Base-by-base conservation (phyloP, 1,140 invertebrate species). In the Polyergus mexicanus region DNA sequence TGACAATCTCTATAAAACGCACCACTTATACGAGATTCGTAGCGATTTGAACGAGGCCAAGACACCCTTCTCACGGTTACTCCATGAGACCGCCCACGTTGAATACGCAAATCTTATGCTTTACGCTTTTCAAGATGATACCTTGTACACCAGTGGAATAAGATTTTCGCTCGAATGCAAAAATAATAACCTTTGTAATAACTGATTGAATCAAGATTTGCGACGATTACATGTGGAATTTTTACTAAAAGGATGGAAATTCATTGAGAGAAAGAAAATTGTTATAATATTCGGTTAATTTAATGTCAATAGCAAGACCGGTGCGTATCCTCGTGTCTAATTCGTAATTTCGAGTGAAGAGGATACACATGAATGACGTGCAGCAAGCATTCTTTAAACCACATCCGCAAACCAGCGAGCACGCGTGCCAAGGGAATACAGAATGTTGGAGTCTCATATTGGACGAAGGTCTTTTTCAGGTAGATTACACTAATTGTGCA, bases 381-480 rank as follows among this genome's bases (percentile, higher is more conserved):
- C 93, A 94, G 91, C 93, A 94, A 76, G 65, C 88, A 16, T 13
- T 92, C 25, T 65, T 91, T 32, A 94, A 93, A 86, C 84, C 89
- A 65, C 89, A 92, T 66, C 62, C 78, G 66, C 85, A 84, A 47
- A 93, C 71, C 78, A 83, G 63, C 88, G 86, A 91, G 38, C 75
- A 86, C 54, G 86, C 85, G 41, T 81, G 65, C 8, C 71, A 88
- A 81, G 69, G 85, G 5, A 87, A 66, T 86, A 72, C 91, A 93
- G 94, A 95, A 95, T 95, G 94, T 91, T 94, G 94, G 93, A 94
- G 88, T 86, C 86, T 94, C 35, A 68, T 94, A 25, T 66, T 94
- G 65, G 94, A 95, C 91, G 94, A 95, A 68, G 92, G 91, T 86
- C 86, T 95, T 69, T 85, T 93, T 11, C 94, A 95, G 94, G 94